phyloP scores from a whole-genome alignment of 2,113 vertebrate genomes.

The Dasyurus viverrinus region DNA sequence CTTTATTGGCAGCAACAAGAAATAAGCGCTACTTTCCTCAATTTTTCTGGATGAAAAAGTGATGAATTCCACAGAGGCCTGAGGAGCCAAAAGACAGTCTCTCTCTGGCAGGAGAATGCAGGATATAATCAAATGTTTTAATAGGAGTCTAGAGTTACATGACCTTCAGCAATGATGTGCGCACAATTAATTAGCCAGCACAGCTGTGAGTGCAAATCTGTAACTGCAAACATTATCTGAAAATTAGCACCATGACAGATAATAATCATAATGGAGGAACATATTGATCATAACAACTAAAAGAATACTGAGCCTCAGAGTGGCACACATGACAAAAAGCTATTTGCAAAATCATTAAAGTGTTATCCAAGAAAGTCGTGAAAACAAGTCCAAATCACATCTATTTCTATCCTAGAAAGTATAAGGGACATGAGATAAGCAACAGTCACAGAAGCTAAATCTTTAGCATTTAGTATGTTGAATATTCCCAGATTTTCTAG shows the following conservation, averaged over 20 bases:
- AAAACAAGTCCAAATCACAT: constrained; percentile 50
- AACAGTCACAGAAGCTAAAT: neutral
- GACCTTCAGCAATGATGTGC: constrained; percentile 61
- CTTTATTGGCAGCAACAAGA: constrained; percentile 48
- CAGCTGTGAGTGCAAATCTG: constrained; percentile 61
- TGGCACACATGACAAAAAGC: constrained; percentile 61
- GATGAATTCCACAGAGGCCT: constrained; percentile 45
- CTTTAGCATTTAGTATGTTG: neutral
- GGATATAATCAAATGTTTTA: constrained; percentile 59
- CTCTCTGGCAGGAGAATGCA: constrained; percentile 37
- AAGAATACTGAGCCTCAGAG: constrained; percentile 54
- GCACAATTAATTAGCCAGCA: constrained; percentile 73
- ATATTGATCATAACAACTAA: constrained; percentile 63
- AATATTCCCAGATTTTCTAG: neutral
- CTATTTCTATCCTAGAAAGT: constrained; percentile 37
- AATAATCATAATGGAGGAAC: constrained; percentile 68
- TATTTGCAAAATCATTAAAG: constrained; percentile 56
- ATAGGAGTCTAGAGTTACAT: constrained; percentile 61
- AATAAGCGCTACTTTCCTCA: constrained; percentile 21
- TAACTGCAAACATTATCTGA: constrained; percentile 67
- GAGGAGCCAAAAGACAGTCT: constrained; percentile 33
- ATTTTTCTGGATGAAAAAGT: constrained; percentile 53
- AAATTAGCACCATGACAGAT: constrained; percentile 71
- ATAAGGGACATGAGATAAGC: neutral
- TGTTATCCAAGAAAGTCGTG: constrained; percentile 26